Base-by-base conservation (phyloP, 2,797 vertebrate genomes). In the Thunnus albacares region DNA sequence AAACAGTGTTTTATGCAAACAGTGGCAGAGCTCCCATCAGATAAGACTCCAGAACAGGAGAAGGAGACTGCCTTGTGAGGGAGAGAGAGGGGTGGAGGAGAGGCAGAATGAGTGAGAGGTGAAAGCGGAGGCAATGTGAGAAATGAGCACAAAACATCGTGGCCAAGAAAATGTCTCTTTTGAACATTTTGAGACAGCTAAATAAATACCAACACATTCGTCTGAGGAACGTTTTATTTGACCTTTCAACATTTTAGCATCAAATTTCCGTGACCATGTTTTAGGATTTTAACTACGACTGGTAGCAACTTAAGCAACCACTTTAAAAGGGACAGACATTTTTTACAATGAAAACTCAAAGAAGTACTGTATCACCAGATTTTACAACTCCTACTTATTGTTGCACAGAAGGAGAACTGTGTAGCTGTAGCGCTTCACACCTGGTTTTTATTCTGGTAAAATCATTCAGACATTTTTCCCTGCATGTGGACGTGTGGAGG, bases 1-100 rank as follows among this genome's bases (percentile, higher is more conserved):
- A 95, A 95, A 95, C 93, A 93, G 90, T 87, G 90, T 94, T 95
- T 95, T 95, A 94, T 95, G 89, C 93, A 95, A 95, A 95, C 93
- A 95, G 94, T 94, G 95, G 95, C 96, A 74, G 71, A 3, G 79
- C 79, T 94, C 95, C 96, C 89, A 96, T 96, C 96, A 95, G 95
- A 96, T 96, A 96, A 94, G 89, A 49, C 74, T 67, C 59, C 87
- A 91, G 90, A 94, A 91, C 87, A 89, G 90, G 92, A 93, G 93
- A 94, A 87, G 83, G 91, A 91, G 93, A 87, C 85, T 81, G 92
- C 83, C 81, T 87, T 74, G 90, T 82, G 92, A 92, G 80, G 80
- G 79, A 51, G 80, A 49, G 82, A 69, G 87, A 61, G 65, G 74
- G 84, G 62, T 65, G 80, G 74, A 84, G 84, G 79, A 57, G 82